Evolutionary conservation across 2,888 invertebrate genomes (phyloP).

Genomic region (Invenusta paracnida): DNA sequence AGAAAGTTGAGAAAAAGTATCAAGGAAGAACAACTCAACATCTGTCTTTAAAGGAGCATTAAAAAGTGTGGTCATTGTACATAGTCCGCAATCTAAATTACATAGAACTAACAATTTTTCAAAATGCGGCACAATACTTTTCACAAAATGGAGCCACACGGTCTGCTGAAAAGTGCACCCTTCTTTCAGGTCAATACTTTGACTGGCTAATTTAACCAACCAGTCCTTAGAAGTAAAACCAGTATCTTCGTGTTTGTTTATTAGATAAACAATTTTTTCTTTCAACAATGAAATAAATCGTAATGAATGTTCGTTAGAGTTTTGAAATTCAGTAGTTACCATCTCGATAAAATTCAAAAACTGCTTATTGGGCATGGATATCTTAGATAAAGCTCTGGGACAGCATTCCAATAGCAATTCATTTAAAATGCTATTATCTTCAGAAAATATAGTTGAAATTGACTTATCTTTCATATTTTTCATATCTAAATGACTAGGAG

Average conservation of each 20-base stretch:
- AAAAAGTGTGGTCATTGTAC: not conserved
- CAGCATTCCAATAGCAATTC: not conserved
- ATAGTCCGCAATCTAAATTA: not conserved
- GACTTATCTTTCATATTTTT: not conserved
- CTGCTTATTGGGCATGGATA: not conserved
- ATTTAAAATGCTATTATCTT: not conserved
- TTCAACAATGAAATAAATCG: not conserved
- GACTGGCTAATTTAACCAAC: not conserved
- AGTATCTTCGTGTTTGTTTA: not conserved
- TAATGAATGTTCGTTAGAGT: not conserved
- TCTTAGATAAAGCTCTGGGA: not conserved
- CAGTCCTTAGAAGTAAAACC: not conserved
- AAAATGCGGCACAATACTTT: not conserved
- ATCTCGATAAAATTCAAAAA: not conserved
- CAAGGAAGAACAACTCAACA: not conserved
- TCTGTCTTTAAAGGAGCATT: not conserved
- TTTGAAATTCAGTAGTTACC: not conserved
- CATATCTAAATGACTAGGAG: not conserved
- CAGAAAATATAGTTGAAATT: not conserved
- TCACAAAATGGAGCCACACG: not conserved
- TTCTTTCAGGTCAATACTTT: not conserved
- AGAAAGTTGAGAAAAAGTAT: not conserved
- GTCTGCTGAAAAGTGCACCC: constrained; percentile 1
- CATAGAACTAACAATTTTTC: not conserved
- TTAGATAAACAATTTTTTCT: not conserved